These are phyloP conservation scores for Pyxicephalus adspersus DNA, from an alignment of 2,113 vertebrate genomes.

Conservation along the genomic window DNA sequence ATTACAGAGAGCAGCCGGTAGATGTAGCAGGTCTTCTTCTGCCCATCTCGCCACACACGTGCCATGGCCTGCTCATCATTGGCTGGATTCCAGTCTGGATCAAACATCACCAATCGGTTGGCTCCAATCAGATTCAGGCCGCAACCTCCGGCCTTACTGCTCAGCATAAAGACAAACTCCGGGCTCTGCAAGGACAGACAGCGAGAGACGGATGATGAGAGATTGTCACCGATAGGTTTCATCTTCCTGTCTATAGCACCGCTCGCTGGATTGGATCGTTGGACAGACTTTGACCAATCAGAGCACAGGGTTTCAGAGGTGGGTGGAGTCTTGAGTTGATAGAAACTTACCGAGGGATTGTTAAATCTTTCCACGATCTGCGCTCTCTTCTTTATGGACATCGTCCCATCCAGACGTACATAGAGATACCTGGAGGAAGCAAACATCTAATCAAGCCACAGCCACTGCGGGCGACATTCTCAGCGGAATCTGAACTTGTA, in stretches of 20 bases:
- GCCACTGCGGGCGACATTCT: neutral
- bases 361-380: constrained; percentile 95
- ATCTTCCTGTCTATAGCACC: too few species aligned
- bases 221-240: too few species aligned
- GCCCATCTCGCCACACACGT: constrained; percentile 93
- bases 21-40: constrained; percentile 96
- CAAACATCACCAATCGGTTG: constrained; percentile 96
- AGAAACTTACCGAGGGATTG: constrained; percentile 78
- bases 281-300: neutral
- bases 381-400: constrained; percentile 98
- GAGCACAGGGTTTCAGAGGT: neutral
- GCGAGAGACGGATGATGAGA: too few species aligned
- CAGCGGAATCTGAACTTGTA: too few species aligned
- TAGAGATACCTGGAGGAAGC: constrained; percentile 83
- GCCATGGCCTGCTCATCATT: constrained; percentile 99
- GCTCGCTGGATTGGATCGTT: too few species aligned
- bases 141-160: constrained; percentile 96
- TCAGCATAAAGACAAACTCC: constrained; percentile 97
- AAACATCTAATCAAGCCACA: neutral
- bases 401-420: constrained; percentile 92
- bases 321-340: neutral
- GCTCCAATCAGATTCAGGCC: constrained; percentile 95
- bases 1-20: constrained; percentile 93
- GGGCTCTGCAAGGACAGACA: constrained; percentile 76
- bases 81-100: constrained; percentile 98